phyloP scores from a whole-genome alignment of 2,888 invertebrate species.

The Tipula lateralis region DNA sequence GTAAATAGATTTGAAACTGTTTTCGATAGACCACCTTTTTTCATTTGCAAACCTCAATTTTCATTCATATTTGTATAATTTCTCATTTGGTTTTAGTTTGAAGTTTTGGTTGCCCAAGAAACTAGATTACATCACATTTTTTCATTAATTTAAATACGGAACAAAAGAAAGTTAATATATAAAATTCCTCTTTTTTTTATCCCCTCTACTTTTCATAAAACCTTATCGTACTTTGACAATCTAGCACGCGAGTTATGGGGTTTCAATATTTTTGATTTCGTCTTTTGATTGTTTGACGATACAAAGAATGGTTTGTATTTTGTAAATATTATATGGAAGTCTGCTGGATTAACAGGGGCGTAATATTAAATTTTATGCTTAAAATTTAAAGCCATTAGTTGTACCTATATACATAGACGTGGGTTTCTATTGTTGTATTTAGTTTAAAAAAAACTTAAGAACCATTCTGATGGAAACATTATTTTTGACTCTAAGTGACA shows the following conservation, averaged over 20 bases:
- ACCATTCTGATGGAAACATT: no score
- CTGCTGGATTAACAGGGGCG: no score
- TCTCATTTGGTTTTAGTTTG: neutral
- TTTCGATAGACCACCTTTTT: no score
- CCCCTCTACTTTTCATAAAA: no score
- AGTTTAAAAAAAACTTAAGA: no score
- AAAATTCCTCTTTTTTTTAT: no score
- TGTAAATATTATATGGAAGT: neutral
- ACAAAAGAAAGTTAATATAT: neutral
- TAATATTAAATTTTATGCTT: no score
- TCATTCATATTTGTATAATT: neutral
- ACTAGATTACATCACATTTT: neutral
- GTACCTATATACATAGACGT: no score
- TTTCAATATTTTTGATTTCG: neutral
- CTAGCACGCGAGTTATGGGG: neutral
- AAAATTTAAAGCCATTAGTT: no score
- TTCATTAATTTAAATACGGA: neutral
- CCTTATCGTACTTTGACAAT: neutral
- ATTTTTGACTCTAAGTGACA: no score
- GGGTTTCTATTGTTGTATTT: no score
- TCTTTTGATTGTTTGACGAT: neutral
- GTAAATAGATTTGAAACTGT: no score
- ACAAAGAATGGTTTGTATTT: neutral
- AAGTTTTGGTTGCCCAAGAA: neutral
- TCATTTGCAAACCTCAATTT: neutral